Conservation (phyloP, 2,113 vertebrate genomes). For the Platysternon megacephalum region DNA sequence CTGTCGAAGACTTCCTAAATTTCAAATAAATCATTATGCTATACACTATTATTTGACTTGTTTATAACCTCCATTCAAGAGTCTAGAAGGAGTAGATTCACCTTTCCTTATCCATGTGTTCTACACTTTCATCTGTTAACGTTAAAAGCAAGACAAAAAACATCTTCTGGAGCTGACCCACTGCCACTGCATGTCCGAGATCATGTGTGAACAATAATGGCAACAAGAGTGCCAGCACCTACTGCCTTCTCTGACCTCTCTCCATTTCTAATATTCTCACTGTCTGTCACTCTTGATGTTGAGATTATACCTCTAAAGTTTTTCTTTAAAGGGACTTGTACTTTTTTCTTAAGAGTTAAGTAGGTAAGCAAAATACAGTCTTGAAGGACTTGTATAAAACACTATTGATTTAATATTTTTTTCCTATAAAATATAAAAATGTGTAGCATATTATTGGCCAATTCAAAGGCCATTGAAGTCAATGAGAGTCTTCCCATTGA, state of each 20-base stretch:
- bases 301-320: not conserved
- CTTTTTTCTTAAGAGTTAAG: not conserved
- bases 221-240: not conserved
- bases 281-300: constrained; percentile 1
- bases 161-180: not conserved
- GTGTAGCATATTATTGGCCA: not conserved
- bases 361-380: not conserved
- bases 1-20: not conserved
- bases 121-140: not conserved
- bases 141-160: not conserved
- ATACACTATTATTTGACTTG: not conserved
- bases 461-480: not conserved
- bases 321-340: not conserved
- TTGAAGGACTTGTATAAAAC: not conserved
- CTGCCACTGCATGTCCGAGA: not conserved
- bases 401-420: not conserved
- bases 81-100: not conserved
- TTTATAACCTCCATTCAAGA: not conserved
- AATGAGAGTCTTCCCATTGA: not conserved
- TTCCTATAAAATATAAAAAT: not conserved
- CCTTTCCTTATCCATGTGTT: not conserved
- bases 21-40: not conserved
- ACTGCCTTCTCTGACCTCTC: not conserved
- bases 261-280: constrained; percentile 2
- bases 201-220: not conserved